A percentile compares a stretch with the other conserved stretches of the same genome.
These are phyloP conservation scores for Geococcyx californianus DNA, from an alignment of 2,113 vertebrate species.

Conservation along the genomic window DNA sequence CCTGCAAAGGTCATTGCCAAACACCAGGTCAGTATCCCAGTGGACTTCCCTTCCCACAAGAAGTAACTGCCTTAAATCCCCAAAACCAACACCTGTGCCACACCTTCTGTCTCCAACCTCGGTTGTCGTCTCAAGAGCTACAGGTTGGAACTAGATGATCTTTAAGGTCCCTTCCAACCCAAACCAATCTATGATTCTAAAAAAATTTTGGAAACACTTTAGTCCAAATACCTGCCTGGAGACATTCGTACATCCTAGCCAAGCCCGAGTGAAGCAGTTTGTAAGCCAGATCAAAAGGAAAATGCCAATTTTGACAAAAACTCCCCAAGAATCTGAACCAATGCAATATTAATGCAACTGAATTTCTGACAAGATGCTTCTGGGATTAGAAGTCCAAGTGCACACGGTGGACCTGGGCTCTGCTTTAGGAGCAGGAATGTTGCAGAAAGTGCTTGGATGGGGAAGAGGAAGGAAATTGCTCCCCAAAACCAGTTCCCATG, in stretches of 20 bases:
- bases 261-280: background rate
- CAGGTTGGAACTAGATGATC: too few relatives aligned
- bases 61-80: background rate
- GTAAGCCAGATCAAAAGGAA: background rate
- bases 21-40: background rate
- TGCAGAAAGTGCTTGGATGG: background rate
- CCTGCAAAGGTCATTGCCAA: background rate
- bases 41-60: background rate
- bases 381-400: background rate
- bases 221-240: background rate
- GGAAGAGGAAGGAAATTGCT: background rate
- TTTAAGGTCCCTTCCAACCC: too few relatives aligned
- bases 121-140: background rate
- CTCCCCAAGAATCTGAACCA: background rate
- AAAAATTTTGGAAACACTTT: background rate
- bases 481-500: background rate
- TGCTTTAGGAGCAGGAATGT: background rate
- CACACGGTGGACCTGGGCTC: accelerated
- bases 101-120: background rate
- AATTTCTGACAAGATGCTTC: background rate
- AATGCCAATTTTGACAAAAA: background rate
- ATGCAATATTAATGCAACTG: background rate
- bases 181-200: background rate
- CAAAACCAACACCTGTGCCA: background rate
- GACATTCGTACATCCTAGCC: background rate